phyloP scores from a whole-genome alignment of 2,113 vertebrate genomes.

The Mungos mungo region DNA sequence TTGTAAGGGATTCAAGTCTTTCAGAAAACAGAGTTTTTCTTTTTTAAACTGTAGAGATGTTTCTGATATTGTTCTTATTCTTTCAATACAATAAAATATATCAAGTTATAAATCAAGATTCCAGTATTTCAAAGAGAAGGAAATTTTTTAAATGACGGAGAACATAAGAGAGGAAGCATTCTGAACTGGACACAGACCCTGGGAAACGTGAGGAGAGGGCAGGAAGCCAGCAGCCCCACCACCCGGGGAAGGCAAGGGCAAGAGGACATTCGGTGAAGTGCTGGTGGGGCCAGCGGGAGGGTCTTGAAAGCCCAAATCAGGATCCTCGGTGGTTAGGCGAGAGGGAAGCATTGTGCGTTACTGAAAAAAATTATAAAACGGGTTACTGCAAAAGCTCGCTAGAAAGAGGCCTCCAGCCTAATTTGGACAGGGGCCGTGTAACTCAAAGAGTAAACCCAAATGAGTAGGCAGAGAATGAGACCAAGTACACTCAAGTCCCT shows the following conservation, averaged over 20 bases:
- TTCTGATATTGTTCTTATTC: not conserved
- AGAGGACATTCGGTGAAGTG: not conserved
- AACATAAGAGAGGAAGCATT: not conserved
- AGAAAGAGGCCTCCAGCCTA: not conserved
- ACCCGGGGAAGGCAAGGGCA: fast-evolving
- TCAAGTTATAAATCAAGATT: not conserved
- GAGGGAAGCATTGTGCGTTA: not conserved
- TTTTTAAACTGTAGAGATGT: not conserved
- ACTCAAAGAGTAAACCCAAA: not conserved
- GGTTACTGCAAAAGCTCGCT: not conserved
- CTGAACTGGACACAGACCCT: not conserved
- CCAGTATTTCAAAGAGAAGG: not conserved
- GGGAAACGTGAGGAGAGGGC: not conserved
- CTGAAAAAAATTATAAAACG: not conserved
- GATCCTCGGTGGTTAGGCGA: not conserved
- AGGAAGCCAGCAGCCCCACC: too few species aligned
- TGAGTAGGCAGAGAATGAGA: not conserved
- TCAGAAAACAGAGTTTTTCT: not conserved
- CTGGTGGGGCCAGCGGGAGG: too few species aligned
- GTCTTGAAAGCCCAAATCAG: not conserved
- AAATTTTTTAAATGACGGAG: not conserved
- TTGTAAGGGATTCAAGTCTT: not conserved
- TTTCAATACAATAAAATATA: not conserved
- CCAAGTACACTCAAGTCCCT: not conserved
- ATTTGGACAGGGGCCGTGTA: not conserved